A percentile compares a stretch with the other conserved stretches of the same genome.
Evolutionary conservation across 2,113 vertebrate species (phyloP).

Genomic region (Sceloporus tristichus): DNA sequence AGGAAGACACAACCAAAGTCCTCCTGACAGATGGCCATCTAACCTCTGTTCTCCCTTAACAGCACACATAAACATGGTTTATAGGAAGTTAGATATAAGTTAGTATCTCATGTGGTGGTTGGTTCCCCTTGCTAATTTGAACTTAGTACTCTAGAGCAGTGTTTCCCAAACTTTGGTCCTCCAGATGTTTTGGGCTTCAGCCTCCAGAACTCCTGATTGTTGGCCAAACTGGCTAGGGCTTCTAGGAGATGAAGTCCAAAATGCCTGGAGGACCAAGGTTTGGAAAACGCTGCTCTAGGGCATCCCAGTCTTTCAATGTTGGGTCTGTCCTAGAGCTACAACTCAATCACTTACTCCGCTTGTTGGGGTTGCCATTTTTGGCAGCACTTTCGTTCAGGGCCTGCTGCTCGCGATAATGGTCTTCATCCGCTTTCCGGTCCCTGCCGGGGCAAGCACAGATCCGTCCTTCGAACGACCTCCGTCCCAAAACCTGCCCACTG

Average conservation of each 20-base stretch:
- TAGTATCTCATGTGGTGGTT: no score
- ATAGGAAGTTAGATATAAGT: no score
- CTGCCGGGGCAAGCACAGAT: slow-evolving; percentile 97
- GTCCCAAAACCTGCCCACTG: slow-evolving; percentile 84
- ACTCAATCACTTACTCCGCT: slow-evolving; percentile 63
- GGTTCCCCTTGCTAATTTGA: no score
- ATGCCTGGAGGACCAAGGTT: not conserved
- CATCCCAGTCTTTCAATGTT: not conserved
- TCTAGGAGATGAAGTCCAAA: not conserved
- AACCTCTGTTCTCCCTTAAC: no score
- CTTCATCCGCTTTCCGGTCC: slow-evolving; percentile 95
- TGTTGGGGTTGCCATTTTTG: slow-evolving; percentile 88
- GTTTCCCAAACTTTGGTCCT: no score
- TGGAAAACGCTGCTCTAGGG: not conserved
- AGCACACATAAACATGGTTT: no score
- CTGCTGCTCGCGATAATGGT: slow-evolving; percentile 95
- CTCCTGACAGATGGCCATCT: no score
- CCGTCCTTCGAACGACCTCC: slow-evolving; percentile 85
- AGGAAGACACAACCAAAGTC: no score
- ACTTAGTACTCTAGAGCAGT: not conserved
- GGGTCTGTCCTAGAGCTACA: accelerated
- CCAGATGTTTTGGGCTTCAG: not conserved
- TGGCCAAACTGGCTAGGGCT: not conserved
- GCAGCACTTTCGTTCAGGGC: slow-evolving; percentile 88
- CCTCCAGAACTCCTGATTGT: not conserved